These are phyloP conservation scores for Pristionchus japonicus DNA, from an alignment of 2,888 invertebrate species.

Conservation along the genomic window DNA sequence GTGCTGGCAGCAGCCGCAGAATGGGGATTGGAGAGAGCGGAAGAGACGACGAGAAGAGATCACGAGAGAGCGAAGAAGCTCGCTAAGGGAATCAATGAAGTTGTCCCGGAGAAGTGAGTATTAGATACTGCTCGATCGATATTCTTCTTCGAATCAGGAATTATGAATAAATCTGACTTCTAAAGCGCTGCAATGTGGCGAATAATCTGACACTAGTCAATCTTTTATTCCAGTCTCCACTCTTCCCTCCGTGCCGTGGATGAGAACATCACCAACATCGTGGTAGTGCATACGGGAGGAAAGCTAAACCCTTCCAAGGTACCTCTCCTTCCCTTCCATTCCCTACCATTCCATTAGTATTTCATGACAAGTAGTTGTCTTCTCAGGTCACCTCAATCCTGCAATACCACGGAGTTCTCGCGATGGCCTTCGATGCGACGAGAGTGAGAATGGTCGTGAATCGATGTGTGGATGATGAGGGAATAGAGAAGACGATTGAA, in stretches of 20 bases:
- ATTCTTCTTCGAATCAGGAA: too few species aligned
- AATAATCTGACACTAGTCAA: too few species aligned
- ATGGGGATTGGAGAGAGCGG: slow-evolving; percentile 84
- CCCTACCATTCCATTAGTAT: too few species aligned
- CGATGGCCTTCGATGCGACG: slow-evolving; percentile 65
- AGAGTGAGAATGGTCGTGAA: slow-evolving; percentile 65
- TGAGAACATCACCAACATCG: slow-evolving; percentile 65
- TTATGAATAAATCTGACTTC: too few species aligned
- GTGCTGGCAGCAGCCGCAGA: slow-evolving; percentile 91
- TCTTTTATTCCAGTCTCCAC: not conserved
- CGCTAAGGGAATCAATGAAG: slow-evolving; percentile 60
- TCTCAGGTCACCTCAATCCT: slow-evolving; percentile 55
- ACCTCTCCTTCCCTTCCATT: not conserved
- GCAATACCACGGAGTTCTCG: slow-evolving; percentile 59
- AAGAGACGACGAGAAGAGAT: slow-evolving; percentile 84
- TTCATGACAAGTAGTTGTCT: too few species aligned
- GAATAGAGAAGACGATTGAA: slow-evolving; percentile 55
- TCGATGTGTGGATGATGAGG: slow-evolving; percentile 59
- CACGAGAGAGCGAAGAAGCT: slow-evolving; percentile 79
- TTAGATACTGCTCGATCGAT: too few species aligned
- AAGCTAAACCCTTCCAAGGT: slow-evolving; percentile 56
- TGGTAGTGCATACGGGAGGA: slow-evolving; percentile 60
- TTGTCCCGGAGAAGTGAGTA: slow-evolving; percentile 3
- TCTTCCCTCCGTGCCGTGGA: slow-evolving; percentile 49
- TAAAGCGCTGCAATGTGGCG: too few species aligned